phyloP scores from a whole-genome alignment of 2,888 invertebrate genomes.

The Spodoptera littoralis region DNA sequence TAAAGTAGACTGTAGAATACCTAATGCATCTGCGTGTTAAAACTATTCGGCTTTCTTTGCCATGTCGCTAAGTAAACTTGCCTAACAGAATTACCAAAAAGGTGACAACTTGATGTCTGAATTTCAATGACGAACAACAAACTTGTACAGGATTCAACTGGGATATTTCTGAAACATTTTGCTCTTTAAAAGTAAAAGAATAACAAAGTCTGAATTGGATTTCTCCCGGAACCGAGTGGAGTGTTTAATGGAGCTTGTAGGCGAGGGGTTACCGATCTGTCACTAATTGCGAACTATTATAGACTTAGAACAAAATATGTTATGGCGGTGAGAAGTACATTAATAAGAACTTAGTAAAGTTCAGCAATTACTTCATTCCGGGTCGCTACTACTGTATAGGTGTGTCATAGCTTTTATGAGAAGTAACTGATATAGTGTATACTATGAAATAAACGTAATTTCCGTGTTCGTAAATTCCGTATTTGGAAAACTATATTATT shows the following conservation, averaged over 20 bases:
- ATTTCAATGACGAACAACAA: conserved; percentile 40
- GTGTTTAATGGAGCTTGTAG: conserved; percentile 53
- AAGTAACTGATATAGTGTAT: conserved; percentile 8
- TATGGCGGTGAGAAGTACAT: conserved; percentile 45
- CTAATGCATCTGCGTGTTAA: conserved; percentile 76
- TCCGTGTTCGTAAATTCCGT: too few species aligned
- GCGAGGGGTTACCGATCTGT: conserved; percentile 49
- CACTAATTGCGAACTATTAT: conserved; percentile 54
- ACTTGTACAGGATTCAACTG: conserved; percentile 2
- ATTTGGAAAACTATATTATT: too few species aligned
- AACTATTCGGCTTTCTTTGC: conserved; percentile 63
- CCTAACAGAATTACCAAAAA: conserved; percentile 46
- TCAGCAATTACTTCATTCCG: conserved; percentile 31
- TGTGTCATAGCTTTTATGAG: conserved; percentile 14
- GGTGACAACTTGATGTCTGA: conserved; percentile 46
- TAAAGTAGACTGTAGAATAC: conserved; percentile 83
- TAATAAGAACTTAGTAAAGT: conserved; percentile 55
- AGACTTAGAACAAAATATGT: conserved; percentile 48
- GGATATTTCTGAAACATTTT: conserved; percentile 10
- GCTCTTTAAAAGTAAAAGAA: conserved; percentile 23
- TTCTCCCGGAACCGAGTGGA: conserved; percentile 43
- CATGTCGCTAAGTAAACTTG: conserved; percentile 49
- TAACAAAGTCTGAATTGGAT: conserved; percentile 48
- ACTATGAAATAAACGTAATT: too few species aligned
- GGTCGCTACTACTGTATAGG: conserved; percentile 16